Percentiles rank a stretch among this genome's conserved stretches.
These are phyloP conservation scores for Pogonomyrmex californicus DNA, from an alignment of 1,140 invertebrate genomes.

Conservation along the genomic window DNA sequence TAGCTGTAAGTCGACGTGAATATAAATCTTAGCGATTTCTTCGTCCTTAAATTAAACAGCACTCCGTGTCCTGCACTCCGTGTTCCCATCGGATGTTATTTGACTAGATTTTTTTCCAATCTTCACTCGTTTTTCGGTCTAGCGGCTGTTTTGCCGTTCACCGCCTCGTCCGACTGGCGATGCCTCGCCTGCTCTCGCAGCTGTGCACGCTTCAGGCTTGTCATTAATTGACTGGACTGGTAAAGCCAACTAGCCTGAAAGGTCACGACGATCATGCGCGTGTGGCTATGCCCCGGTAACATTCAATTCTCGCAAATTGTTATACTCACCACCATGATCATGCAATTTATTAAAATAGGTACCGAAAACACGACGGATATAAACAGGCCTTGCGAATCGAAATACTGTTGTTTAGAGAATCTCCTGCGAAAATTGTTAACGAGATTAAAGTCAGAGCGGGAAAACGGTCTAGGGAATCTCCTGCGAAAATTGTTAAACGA, in stretches of 20 bases:
- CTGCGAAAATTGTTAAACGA: constrained; percentile 83
- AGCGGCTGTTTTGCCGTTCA: constrained; percentile 42
- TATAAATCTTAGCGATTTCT: constrained; percentile 4
- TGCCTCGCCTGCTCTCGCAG: constrained; percentile 88
- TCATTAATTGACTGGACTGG: constrained; percentile 95
- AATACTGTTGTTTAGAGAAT: constrained; percentile 96
- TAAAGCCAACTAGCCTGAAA: constrained; percentile 94
- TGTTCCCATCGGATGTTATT: neutral
- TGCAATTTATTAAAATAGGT: constrained; percentile 96
- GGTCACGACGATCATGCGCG: neutral
- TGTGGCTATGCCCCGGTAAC: constrained; percentile 19
- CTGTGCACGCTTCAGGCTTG: constrained; percentile 93
- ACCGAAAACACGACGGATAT: constrained; percentile 97
- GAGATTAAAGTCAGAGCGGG: neutral
- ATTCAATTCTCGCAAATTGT: neutral
- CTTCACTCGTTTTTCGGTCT: constrained; percentile 67
- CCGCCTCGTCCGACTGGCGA: constrained; percentile 70
- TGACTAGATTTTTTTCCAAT: constrained; percentile 66
- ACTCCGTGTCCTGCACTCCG: constrained; percentile 32
- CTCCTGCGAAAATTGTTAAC: constrained; percentile 85
- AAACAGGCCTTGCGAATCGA: constrained; percentile 96
- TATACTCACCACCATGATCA: constrained; percentile 96
- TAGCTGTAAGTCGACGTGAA: constrained; percentile 50
- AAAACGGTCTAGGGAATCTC: constrained; percentile 91
- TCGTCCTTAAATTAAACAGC: constrained; percentile 47